phyloP scores from a whole-genome alignment of 2,113 vertebrate species.

The Australoheros scitulus region DNA sequence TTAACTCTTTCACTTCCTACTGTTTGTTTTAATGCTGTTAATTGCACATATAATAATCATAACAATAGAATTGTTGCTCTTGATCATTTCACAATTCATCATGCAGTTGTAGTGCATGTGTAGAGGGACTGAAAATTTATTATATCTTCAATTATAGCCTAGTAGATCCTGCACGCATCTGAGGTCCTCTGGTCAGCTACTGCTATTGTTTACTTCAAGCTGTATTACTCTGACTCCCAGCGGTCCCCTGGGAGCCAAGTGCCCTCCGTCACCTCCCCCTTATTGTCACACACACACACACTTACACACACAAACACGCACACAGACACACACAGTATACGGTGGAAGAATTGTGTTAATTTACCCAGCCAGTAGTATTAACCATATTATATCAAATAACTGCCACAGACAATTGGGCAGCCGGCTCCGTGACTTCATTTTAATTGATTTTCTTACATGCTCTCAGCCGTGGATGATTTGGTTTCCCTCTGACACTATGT shows the following conservation, averaged over 20 bases:
- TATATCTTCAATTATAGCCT: conserved; percentile 52
- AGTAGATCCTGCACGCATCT: conserved; percentile 44
- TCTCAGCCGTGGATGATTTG: conserved; percentile 86
- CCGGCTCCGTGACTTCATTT: conserved; percentile 91
- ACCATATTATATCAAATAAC: conserved; percentile 94
- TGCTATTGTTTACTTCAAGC: conserved; percentile 77
- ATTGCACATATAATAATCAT: not conserved
- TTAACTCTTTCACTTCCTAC: not conserved
- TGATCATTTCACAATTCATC: not conserved
- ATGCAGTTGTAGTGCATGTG: not conserved
- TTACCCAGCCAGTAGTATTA: conserved; percentile 93
- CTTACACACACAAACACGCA: conserved; percentile 26
- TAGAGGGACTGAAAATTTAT: conserved; percentile 32
- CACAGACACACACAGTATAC: conserved; percentile 67
- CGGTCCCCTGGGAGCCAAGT: conserved; percentile 71
- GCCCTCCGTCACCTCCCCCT: conserved; percentile 52
- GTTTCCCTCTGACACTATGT: conserved; percentile 90
- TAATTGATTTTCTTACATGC: conserved; percentile 94
- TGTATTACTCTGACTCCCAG: conserved; percentile 76
- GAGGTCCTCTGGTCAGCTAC: conserved; percentile 70
- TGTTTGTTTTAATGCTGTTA: conserved; percentile 2
- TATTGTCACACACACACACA: conserved; percentile 27
- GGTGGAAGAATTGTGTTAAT: conserved; percentile 92
- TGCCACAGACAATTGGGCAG: conserved; percentile 92
- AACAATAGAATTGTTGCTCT: not conserved